Evolutionary conservation across 1,140 invertebrate genomes (phyloP).

Genomic region (Whitmania pigra): DNA sequence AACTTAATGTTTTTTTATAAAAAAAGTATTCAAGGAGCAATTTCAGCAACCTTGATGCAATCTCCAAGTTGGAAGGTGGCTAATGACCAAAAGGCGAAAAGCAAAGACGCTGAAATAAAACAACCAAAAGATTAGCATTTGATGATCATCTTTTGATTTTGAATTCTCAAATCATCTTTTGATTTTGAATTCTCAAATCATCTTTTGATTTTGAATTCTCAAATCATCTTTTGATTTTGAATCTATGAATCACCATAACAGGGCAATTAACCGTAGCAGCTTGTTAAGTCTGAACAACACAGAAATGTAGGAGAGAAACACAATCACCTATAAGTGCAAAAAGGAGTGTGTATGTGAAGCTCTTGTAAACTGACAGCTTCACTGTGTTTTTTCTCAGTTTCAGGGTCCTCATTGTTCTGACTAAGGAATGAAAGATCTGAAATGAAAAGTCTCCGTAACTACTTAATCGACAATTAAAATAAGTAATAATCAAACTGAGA

Average conservation of each 20-base stretch:
- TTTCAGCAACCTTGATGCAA: too few relatives aligned
- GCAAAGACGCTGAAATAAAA: neutral
- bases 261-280: neutral
- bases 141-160: too few relatives aligned
- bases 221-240: too few relatives aligned
- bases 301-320: too few relatives aligned
- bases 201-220: too few relatives aligned
- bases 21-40: too few relatives aligned
- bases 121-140: neutral
- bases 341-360: constrained; percentile 83
- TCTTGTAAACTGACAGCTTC: constrained; percentile 74
- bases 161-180: too few relatives aligned
- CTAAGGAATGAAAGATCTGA: constrained; percentile 55
- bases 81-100: too few relatives aligned
- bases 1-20: too few relatives aligned
- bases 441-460: neutral
- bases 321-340: constrained; percentile 61
- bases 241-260: too few relatives aligned
- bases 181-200: too few relatives aligned
- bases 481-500: neutral
- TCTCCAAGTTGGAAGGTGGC: too few relatives aligned
- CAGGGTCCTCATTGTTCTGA: constrained; percentile 74
- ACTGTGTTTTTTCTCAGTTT: constrained; percentile 61
- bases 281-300: neutral
- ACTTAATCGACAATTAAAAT: neutral